Evolutionary conservation across 2,113 vertebrate species (phyloP).

Genomic region (Catharus bicknelli): DNA sequence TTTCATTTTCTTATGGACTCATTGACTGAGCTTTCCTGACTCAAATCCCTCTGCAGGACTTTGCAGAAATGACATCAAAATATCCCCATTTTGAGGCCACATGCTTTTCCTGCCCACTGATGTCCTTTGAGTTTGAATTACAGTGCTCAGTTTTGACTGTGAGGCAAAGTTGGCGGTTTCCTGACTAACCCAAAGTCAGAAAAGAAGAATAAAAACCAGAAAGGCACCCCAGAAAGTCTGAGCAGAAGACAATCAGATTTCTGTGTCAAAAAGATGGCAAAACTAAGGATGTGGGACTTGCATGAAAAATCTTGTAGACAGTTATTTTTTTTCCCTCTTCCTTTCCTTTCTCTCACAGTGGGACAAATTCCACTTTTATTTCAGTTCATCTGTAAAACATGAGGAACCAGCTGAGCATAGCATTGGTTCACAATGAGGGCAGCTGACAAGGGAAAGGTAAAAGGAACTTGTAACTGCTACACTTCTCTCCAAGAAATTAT

Average conservation of each 20-base stretch:
- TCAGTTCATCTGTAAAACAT: constrained; percentile 58
- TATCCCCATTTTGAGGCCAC: background rate
- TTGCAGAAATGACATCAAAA: background rate
- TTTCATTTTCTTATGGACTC: background rate
- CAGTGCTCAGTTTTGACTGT: background rate
- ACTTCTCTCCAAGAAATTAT: constrained; percentile 7
- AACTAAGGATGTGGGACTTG: constrained; percentile 30
- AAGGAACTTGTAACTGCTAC: constrained; percentile 11
- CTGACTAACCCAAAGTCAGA: background rate
- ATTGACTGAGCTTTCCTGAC: background rate
- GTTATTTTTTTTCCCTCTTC: background rate
- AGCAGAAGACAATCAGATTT: constrained; percentile 25
- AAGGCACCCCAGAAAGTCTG: background rate
- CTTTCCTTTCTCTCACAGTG: constrained; percentile 36
- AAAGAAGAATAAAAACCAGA: constrained; percentile 15
- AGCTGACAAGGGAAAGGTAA: constrained; percentile 36
- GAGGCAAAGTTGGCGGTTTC: background rate
- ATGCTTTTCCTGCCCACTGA: background rate
- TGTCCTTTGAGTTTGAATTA: background rate
- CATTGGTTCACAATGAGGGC: constrained; percentile 15
- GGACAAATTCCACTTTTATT: constrained; percentile 53
- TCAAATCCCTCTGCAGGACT: background rate
- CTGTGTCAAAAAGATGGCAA: constrained; percentile 14
- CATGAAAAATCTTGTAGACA: constrained; percentile 26
- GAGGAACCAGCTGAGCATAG: constrained; percentile 20